Evolutionary conservation across 2,113 vertebrate species (phyloP).

Genomic region (Semnornis frantzii): DNA sequence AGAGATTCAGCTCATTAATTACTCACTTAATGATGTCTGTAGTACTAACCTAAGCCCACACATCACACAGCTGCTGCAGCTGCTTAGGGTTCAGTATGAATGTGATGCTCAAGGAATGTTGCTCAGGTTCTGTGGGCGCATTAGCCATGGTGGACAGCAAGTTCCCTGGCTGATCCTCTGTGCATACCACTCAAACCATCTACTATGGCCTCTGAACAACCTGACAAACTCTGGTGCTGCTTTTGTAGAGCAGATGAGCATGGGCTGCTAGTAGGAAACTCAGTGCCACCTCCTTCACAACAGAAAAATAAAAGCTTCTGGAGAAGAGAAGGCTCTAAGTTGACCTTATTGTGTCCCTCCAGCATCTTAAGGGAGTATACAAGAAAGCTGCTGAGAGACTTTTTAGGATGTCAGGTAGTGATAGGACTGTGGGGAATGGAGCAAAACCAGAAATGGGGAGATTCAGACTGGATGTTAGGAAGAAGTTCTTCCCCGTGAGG

Average conservation of each 20-base stretch:
- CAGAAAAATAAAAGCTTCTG: no score
- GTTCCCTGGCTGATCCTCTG: neutral
- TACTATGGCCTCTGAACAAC: neutral
- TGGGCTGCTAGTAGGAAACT: neutral
- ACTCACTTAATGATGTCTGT: neutral
- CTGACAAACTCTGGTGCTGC: neutral
- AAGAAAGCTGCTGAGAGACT: no score
- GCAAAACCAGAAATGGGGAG: no score
- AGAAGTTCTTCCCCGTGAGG: no score
- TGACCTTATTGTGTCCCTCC: no score
- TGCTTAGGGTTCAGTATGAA: neutral
- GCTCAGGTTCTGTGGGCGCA: accelerated
- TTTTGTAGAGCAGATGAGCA: neutral
- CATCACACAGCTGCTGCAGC: neutral
- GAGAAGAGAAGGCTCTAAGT: no score
- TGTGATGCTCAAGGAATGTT: neutral
- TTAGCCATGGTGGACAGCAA: neutral
- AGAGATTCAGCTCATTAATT: neutral
- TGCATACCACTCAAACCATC: neutral
- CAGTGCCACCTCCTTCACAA: neutral
- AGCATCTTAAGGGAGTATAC: no score
- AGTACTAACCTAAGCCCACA: neutral
- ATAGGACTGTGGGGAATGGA: no score
- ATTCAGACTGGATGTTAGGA: no score
- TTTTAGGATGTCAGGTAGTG: no score